A percentile compares a stretch with the other conserved stretches of the same genome.
Evolutionary conservation across 2,888 invertebrate genomes (phyloP).

Genomic region (Endotricha flammealis): DNA sequence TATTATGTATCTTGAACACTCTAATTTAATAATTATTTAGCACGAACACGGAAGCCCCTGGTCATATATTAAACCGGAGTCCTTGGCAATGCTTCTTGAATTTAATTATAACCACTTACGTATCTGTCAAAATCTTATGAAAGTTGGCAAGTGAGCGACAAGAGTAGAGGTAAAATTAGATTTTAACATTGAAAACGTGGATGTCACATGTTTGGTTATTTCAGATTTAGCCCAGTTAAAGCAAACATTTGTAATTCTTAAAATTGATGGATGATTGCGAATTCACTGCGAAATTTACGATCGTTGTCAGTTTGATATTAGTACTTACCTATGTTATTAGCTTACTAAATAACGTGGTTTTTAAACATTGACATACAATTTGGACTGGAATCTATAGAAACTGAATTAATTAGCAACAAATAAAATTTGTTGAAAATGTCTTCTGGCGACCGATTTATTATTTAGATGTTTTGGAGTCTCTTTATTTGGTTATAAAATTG

Average conservation of each 20-base stretch:
- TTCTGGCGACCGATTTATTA: too few relatives aligned
- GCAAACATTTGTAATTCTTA: conserved; percentile 6
- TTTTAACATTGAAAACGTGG: conserved; percentile 52
- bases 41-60: conserved; percentile 17
- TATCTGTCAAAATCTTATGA: conserved; percentile 67
- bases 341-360: background rate
- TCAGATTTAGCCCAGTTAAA: conserved; percentile 14
- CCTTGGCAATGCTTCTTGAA: conserved; percentile 72
- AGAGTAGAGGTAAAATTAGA: conserved; percentile 53
- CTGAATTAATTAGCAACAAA: too few relatives aligned
- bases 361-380: background rate
- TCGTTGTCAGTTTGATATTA: conserved; percentile 6
- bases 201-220: conserved; percentile 29
- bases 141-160: conserved; percentile 66
- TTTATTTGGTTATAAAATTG: too few relatives aligned
- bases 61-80: conserved; percentile 24
- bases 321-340: conserved; percentile 2
- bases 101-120: conserved; percentile 67
- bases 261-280: conserved; percentile 5
- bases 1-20: too few relatives aligned
- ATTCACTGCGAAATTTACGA: conserved; percentile 4
- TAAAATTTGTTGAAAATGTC: background rate
- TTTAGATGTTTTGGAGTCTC: too few relatives aligned
- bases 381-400: background rate
- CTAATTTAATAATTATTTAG: background rate